These are phyloP conservation scores for Catonia carolina DNA, from an alignment of 2,888 invertebrate genomes.

Conservation along the genomic window DNA sequence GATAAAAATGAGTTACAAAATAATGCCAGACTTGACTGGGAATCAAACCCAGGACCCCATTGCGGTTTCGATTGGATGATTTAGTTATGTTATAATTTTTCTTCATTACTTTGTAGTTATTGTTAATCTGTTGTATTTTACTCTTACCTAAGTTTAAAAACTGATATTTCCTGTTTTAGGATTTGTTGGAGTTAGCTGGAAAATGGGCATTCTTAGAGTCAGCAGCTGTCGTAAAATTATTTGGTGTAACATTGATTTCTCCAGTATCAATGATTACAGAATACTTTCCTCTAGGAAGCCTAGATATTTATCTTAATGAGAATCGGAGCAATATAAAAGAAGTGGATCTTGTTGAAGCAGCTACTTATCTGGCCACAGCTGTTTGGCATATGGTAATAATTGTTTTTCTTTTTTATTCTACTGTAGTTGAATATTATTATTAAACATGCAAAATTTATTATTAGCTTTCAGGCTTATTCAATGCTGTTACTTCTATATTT, in stretches of 20 bases:
- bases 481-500: too few relatives aligned
- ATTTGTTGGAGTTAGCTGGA: slow-evolving; percentile 68
- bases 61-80: too few relatives aligned
- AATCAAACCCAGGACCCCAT: too few relatives aligned
- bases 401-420: neutral
- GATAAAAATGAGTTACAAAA: too few relatives aligned
- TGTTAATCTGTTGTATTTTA: too few relatives aligned
- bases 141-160: too few relatives aligned
- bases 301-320: slow-evolving; percentile 62
- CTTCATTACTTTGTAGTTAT: too few relatives aligned
- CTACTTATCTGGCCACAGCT: slow-evolving; percentile 73
- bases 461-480: too few relatives aligned
- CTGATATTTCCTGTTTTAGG: slow-evolving; percentile 44
- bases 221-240: slow-evolving; percentile 65
- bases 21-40: too few relatives aligned
- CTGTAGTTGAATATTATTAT: too few relatives aligned
- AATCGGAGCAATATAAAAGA: slow-evolving; percentile 38
- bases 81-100: too few relatives aligned
- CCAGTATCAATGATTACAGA: slow-evolving; percentile 78
- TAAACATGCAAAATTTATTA: too few relatives aligned
- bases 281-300: slow-evolving; percentile 67
- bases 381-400: slow-evolving; percentile 71
- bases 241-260: slow-evolving; percentile 68
- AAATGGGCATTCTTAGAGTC: slow-evolving; percentile 74
- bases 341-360: slow-evolving; percentile 73